A percentile compares a stretch with the other conserved stretches of the same genome.
Evolutionary conservation across 2,797 vertebrate genomes (phyloP).

Genomic region (Telmatherina bonti): DNA sequence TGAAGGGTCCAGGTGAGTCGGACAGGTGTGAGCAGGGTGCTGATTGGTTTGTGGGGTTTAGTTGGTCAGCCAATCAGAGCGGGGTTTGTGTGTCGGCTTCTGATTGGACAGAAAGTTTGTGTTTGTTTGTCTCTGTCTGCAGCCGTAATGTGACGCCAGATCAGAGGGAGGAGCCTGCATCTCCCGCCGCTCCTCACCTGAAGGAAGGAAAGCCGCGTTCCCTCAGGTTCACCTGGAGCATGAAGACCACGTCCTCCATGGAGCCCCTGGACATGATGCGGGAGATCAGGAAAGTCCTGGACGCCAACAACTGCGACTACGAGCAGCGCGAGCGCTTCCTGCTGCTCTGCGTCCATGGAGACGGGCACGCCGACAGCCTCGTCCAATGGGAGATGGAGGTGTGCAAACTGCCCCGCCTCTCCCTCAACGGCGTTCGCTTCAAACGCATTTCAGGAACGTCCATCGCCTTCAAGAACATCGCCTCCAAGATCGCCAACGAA

Average conservation of each 20-base stretch:
- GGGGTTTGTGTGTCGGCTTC: not conserved
- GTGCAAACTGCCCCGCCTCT: too few relatives aligned
- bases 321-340: slow-evolving; percentile 92
- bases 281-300: slow-evolving; percentile 93
- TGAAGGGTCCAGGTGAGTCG: slow-evolving; percentile 48
- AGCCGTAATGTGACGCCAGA: slow-evolving; percentile 81
- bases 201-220: slow-evolving; percentile 89
- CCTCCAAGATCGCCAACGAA: too few relatives aligned
- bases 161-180: slow-evolving; percentile 41
- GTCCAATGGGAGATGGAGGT: too few relatives aligned
- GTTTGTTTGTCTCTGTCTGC: not conserved
- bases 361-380: too few relatives aligned
- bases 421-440: too few relatives aligned
- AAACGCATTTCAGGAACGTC: too few relatives aligned
- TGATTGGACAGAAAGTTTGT: too few relatives aligned
- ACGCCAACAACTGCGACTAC: slow-evolving; percentile 92
- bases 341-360: slow-evolving; percentile 91
- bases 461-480: too few relatives aligned
- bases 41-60: not conserved
- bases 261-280: slow-evolving; percentile 96
- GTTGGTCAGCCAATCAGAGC: slow-evolving; percentile 7
- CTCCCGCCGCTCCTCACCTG: slow-evolving; percentile 24
- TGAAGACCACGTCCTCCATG: slow-evolving; percentile 97
- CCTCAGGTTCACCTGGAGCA: slow-evolving; percentile 93
- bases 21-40: slow-evolving; percentile 2